phyloP scores from a whole-genome alignment of 2,888 invertebrate species.

The Melinopterus prodromus region DNA sequence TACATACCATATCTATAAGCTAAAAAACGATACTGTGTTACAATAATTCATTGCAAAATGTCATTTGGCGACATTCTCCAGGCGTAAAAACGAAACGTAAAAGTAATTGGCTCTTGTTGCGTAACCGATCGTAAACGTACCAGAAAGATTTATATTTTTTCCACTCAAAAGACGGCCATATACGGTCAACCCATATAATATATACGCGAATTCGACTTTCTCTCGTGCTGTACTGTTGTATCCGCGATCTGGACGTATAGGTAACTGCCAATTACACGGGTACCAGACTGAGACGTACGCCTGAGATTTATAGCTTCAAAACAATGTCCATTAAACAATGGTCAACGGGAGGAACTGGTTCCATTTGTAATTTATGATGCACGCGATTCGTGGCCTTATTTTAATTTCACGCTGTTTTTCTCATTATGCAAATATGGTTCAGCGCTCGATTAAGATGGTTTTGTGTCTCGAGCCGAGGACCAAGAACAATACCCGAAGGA shows the following conservation, averaged over 20 bases:
- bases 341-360: conserved; percentile 5
- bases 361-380: conserved; percentile 8
- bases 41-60: neutral
- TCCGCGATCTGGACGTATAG: conserved; percentile 4
- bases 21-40: neutral
- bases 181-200: conserved; percentile 41
- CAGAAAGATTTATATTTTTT: conserved; percentile 32
- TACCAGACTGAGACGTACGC: conserved; percentile 9
- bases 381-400: conserved; percentile 22
- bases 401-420: conserved; percentile 27
- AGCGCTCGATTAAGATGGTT: neutral
- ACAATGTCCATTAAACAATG: conserved; percentile 24
- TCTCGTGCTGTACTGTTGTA: conserved; percentile 28
- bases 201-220: conserved; percentile 37
- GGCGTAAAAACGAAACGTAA: conserved; percentile 10
- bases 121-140: conserved; percentile 14
- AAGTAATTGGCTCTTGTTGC: conserved; percentile 22
- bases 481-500: neutral
- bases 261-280: conserved; percentile 4
- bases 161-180: conserved; percentile 39
- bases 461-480: neutral
- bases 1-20: neutral
- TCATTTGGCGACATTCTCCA: neutral
- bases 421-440: conserved; percentile 24
- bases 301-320: conserved; percentile 20